Base-by-base conservation (phyloP, 92 coral and sea anemone species). In the Plumapathes pennacea region DNA sequence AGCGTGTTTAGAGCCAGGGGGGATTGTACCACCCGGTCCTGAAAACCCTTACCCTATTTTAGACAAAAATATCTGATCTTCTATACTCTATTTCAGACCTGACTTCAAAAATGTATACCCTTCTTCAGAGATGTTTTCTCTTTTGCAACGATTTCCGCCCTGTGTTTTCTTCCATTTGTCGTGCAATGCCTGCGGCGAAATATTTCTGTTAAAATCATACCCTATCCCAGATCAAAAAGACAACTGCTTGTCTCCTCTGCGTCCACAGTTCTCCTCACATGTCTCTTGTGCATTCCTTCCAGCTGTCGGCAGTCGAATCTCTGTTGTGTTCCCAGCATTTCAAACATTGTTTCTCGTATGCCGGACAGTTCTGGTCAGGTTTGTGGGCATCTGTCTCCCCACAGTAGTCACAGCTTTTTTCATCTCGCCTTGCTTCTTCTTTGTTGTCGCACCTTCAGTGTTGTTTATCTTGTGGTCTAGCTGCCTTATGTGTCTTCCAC, bases 271-370 rank as follows among this genome's bases (percentile, higher is more conserved):
- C n/a, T n/a, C n/a, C n/a, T n/a, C n/a, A n/a, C n/a, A n/a, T n/a
- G n/a, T n/a, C n/a, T n/a, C n/a, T n/a, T n/a, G n/a, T n/a, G n/a
- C n/a, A n/a, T n/a, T n/a, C n/a, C n/a, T n/a, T n/a, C n/a, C n/a
- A n/a, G n/a, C 14, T 61, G n/a, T n/a, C n/a, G n/a, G n/a, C n/a
- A n/a, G n/a, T n/a, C n/a, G n/a, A n/a, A n/a, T n/a, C n/a, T n/a
- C n/a, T 76, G 33, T 68, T 76, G 57, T 72, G 30, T 24, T 63
- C 70, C 0, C 72, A 71, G 32, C 78, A 69, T 60, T 78, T 78
- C 41, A 69, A 51, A 32, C 79, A 73, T 15, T 72, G 67, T 47
- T 78, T 62, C 14, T 74, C 71, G 24, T 48, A 77, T 3, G 77
- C 84, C 34, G 62, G 76, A 21, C 72, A 69, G 53, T 54, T 37